Base-by-base conservation (phyloP, 2,797 vertebrate genomes). In the Coilia nasus region DNA sequence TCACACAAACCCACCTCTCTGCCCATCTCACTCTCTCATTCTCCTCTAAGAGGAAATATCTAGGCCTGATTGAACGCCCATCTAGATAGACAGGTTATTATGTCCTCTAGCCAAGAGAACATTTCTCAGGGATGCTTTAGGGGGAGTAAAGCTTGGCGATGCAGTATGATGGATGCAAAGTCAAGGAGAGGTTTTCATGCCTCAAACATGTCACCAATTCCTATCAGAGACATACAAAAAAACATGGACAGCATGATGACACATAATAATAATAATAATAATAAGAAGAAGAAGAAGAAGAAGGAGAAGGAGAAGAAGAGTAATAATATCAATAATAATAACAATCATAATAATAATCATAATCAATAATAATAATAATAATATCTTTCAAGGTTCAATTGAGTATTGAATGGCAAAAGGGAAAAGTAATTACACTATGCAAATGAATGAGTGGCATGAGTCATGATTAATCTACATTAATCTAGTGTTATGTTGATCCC, bases 371-470 rank as follows among this genome's bases (percentile, higher is more conserved):
- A 47, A 47, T 47, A 47, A 47, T 47, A 47, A 47, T 47, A 47
- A 71, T 71, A 14, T 28, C 35, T 78, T 71, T 6, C 31, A 78
- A 41, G 44, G 19, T 75, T 25, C 44, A 71, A 83, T 67, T 35
- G 64, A 71, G 64, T 71, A 31, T 21, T 50, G 14, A 83, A 75
- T 41, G 67, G 83, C 62, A 75, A 21, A 83, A 35, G 50, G 25
- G 28, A 56, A 50, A 62, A 67, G 82, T 44, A 62, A 44, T 83
- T 54, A 71, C 46, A 50, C 25, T 83, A 54, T 47, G n/a, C 62
- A 78, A 83, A 75, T 84, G 44, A 47, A 54, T 28, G 56, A 78
- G 64, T 60, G 75, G 46, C 21, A 78, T n/a, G 47, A 54, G 46
- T 31, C 71, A 78, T 44, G 71, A 78, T 78, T 78, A 44, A 78